phyloP scores from a whole-genome alignment of 1,140 invertebrate genomes.

The Schmidtea mediterranea region DNA sequence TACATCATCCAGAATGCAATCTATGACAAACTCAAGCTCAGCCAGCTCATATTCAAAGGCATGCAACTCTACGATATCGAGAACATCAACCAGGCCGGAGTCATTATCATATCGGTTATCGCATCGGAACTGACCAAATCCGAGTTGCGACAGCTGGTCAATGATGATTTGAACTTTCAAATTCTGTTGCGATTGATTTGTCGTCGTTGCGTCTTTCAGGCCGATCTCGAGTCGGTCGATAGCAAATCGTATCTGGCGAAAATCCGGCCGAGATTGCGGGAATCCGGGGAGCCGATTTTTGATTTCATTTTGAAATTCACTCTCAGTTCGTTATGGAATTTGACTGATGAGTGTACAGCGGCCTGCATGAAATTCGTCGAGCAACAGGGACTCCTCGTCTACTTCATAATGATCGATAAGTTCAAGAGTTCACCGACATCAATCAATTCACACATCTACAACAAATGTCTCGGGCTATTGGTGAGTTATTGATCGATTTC shows the following conservation, averaged over 20 bases:
- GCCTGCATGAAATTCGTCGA: background rate
- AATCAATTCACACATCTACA: background rate
- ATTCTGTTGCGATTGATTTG: background rate
- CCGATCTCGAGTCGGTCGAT: background rate
- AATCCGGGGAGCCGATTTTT: background rate
- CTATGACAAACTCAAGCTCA: no score
- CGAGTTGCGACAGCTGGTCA: background rate
- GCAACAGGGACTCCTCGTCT: background rate
- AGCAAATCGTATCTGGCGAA: no score
- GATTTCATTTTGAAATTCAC: background rate
- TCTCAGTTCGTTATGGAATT: slow-evolving; percentile 2
- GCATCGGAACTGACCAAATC: background rate
- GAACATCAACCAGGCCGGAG: background rate
- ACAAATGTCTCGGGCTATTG: slow-evolving; percentile 3
- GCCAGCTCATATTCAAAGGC: background rate
- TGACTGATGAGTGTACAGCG: background rate
- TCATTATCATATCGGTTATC: slow-evolving; percentile 2
- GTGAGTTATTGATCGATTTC: background rate
- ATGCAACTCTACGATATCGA: background rate
- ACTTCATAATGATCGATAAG: background rate
- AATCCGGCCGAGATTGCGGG: background rate
- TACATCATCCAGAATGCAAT: no score
- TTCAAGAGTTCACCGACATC: background rate
- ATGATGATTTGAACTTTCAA: background rate
- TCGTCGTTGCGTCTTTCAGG: background rate